Evolutionary conservation across 2,797 vertebrate genomes (phyloP), one percentile per base, ranked within the genome.

Genomic region (Capromys pilorides): DNA sequence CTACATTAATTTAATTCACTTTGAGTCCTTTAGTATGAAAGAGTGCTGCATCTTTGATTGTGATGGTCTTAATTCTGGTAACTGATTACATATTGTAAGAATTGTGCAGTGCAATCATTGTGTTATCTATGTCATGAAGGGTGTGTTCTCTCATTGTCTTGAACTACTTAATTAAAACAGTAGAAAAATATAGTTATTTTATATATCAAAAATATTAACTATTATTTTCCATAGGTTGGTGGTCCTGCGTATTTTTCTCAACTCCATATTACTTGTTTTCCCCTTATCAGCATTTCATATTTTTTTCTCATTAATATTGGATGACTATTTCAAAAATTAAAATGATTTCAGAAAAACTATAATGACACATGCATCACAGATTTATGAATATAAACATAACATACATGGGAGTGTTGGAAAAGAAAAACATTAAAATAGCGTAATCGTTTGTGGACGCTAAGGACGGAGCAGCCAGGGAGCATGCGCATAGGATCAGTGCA

Each of bases 141-240:
- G 12, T 64, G 8, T 82, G 57, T 77, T 62, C 71, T 78, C 6
- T 91, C 1, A 71, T 36, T 69, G 39, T 11, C 73, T 54, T 83
- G n/a, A 79, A 16, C 10, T 88, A 62, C 3, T 64, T 91, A 71
- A 22, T 49, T 91, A 87, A 7, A 66, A 88, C n/a, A 57, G 39
- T 49, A 45, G 24, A 75, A 90, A 82, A 83, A 1, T 41, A 67
- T 0, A 39, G 61, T 16, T n/a, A 75, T 61, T 71, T 85, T 75
- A 22, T 57, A 80, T 6, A 18, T 22, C 21, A 13, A 87, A 54
- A 69, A 31, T 62, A 69, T 69, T 78, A 82, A 81, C 45, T 49
- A 79, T 67, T 67, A 64, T 51, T 85, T 59, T 59, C 91, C 33
- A 73, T 91, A 64, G 66, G 33, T 49, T n/a, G 4, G 21, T 64